These are phyloP conservation scores for Arrhamphus sclerolepis DNA, from an alignment of 2,797 vertebrate genomes.

Conservation along the genomic window DNA sequence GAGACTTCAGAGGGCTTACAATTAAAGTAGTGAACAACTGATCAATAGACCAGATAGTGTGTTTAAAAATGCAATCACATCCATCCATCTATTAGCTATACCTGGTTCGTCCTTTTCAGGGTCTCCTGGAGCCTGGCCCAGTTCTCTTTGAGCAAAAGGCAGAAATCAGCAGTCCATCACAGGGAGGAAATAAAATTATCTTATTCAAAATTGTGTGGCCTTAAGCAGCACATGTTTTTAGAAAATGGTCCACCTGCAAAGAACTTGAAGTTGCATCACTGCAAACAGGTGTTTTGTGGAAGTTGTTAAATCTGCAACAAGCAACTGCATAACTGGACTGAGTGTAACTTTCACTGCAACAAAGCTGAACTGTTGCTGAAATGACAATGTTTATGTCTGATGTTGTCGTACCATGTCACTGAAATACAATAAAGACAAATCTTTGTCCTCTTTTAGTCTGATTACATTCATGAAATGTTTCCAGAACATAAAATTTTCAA, in stretches of 20 bases:
- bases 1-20: constrained; percentile 3
- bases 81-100: too few species aligned
- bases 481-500: constrained; percentile 44
- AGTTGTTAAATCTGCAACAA: constrained; percentile 6
- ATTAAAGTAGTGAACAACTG: constrained; percentile 3
- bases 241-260: constrained; percentile 1
- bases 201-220: too few species aligned
- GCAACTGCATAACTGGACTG: constrained; percentile 18
- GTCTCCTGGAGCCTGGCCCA: too few species aligned
- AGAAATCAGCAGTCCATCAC: too few species aligned
- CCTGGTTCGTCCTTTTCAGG: too few species aligned
- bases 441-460: constrained; percentile 40
- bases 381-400: constrained; percentile 24
- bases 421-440: constrained; percentile 46
- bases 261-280: constrained; percentile 1
- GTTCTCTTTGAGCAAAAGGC: too few species aligned
- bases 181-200: too few species aligned
- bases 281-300: not conserved
- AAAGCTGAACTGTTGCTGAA: constrained; percentile 17
- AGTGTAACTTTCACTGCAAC: constrained; percentile 8
- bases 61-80: too few species aligned
- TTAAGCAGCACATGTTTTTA: constrained; percentile 2
- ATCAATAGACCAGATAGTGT: too few species aligned
- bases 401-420: constrained; percentile 27
- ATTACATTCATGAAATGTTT: constrained; percentile 49